These are phyloP conservation scores for Chelon labrosus DNA, from an alignment of 2,797 vertebrate species.

Conservation along the genomic window DNA sequence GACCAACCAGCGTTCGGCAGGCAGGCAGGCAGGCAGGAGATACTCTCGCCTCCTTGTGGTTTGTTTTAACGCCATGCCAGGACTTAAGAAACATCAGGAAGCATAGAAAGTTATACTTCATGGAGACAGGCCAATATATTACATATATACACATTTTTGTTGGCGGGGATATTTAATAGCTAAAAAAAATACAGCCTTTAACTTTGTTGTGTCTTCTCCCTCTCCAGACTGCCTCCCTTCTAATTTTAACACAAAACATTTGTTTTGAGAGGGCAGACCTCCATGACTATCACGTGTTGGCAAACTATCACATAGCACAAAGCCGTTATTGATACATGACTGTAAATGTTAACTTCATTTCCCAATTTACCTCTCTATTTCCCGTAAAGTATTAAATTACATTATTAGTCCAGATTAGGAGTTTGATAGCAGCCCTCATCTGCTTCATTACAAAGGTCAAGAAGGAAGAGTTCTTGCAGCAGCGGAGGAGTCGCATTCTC, in stretches of 20 bases:
- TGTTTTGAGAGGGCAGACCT: conserved; percentile 13
- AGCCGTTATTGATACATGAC: conserved; percentile 32
- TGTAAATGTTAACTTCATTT: conserved; percentile 64
- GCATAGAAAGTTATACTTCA: background rate
- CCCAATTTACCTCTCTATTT: conserved; percentile 47
- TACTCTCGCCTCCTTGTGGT: background rate
- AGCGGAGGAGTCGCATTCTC: conserved; percentile 11
- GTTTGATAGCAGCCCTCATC: conserved; percentile 59
- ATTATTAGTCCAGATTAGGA: conserved; percentile 42
- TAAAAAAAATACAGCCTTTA: background rate
- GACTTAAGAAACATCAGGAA: background rate
- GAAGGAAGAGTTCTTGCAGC: background rate
- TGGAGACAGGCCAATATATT: no score
- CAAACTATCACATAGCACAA: conserved; percentile 40
- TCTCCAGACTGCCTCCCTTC: background rate
- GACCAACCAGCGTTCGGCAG: conserved; percentile 55
- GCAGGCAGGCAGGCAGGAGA: conserved; percentile 12
- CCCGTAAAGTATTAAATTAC: conserved; percentile 35
- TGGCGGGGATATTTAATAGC: background rate
- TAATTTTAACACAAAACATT: conserved; percentile 42
- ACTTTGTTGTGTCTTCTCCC: background rate
- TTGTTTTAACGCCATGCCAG: background rate
- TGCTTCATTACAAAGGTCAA: conserved; percentile 46
- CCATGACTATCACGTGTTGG: conserved; percentile 46
- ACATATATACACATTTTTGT: background rate